Conservation (phyloP, 2,797 vertebrate species). For the Ibycter americanus region DNA sequence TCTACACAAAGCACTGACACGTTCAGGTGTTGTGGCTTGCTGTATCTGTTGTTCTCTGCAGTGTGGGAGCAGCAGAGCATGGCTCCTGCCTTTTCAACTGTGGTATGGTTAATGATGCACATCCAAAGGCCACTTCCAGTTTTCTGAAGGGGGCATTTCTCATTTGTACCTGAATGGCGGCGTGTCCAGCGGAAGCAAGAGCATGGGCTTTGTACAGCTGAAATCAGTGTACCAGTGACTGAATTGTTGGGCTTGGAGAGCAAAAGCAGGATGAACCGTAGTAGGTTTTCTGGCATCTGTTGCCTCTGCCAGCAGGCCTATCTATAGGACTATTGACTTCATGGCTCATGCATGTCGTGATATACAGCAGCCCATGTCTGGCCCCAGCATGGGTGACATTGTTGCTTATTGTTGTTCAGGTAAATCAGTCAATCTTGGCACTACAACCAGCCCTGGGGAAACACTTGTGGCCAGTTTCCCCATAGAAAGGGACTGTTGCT, state of each 20-base stretch:
- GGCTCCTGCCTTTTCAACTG: background rate
- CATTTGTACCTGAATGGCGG: fast-evolving
- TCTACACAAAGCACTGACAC: background rate
- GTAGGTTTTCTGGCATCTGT: background rate
- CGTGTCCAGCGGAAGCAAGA: background rate
- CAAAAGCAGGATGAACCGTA: background rate
- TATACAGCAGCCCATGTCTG: background rate
- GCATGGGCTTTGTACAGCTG: background rate
- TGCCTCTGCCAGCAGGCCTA: background rate
- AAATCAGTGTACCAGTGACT: background rate
- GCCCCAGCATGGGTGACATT: background rate
- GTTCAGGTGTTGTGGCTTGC: fast-evolving
- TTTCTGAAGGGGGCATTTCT: background rate
- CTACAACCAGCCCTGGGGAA: background rate
- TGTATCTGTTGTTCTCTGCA: background rate
- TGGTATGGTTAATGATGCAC: background rate
- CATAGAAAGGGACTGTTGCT: background rate
- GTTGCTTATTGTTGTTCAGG: background rate
- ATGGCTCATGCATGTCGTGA: background rate
- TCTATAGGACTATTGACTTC: background rate
- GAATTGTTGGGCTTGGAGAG: background rate
- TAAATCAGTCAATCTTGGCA: background rate
- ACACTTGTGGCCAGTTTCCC: background rate
- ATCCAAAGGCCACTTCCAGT: background rate
- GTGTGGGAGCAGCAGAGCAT: background rate